Base-by-base conservation (phyloP, 2,113 vertebrate genomes). In the Prunella fulvescens region DNA sequence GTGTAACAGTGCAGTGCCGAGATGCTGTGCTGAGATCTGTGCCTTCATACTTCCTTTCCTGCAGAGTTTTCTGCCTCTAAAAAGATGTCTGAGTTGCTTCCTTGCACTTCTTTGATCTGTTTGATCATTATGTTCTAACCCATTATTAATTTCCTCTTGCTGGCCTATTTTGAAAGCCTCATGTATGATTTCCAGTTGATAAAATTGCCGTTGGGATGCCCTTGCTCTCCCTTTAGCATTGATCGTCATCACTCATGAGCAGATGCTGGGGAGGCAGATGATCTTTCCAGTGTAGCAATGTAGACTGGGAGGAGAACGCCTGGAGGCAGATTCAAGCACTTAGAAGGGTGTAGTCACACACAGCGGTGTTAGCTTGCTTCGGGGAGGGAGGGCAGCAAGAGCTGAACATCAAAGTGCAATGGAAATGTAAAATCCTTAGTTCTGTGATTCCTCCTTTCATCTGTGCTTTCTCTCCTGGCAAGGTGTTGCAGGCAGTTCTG, bases 351-450 rank as follows among this genome's bases (percentile, higher is more conserved):
- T 13, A 96, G 90, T 88, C 74, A 80, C 89, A 82, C 56, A 51
- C 83, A 3, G 6, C 37, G 47, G 77, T 77, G 84, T 57, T 79
- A 20, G 44, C 69, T 64, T 78, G 72, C 80, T 78, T 37, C 26
- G 33, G 69, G 54, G 47, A 66, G 58, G 74, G 76, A 71, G 82
- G 69, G 56, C 77, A 88, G 39, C 5, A 26, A 78, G 88, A 93
- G 64, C 86, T 83, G 88, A 92, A 97, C 95, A 96, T 97, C 95
- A 98, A 97, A 98, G 95, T 91, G 92, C 91, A 89, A 86, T 88
- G 94, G 88, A 97, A 96, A 97, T 96, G 88, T 92, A 95, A 94
- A 95, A 82, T 84, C 83, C 93, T 86, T 67, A 39, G 76, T 81
- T 71, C 92, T 40, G 24, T 82, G 96, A 95, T 97, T 95, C 88